These are phyloP conservation scores for Clunio marinus DNA, from an alignment of 2,888 invertebrate species.

Conservation along the genomic window DNA sequence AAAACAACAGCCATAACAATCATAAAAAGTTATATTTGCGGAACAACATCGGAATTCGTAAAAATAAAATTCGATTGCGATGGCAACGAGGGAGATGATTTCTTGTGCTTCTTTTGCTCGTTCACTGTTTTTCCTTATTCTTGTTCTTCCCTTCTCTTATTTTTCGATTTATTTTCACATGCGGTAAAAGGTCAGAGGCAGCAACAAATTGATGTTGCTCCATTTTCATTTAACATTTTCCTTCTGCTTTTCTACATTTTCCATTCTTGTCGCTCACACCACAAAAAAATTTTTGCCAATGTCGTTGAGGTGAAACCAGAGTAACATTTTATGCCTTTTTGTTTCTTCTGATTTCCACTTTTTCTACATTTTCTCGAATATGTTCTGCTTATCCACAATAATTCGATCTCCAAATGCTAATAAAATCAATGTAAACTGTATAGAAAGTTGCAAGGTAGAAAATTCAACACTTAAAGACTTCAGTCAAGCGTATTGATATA, in stretches of 20 bases:
- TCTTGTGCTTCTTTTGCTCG: neutral
- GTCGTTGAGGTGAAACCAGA: constrained; percentile 31
- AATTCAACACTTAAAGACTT: neutral
- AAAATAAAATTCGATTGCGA: constrained; percentile 23
- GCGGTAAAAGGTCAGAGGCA: constrained; percentile 9
- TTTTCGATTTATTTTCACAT: neutral
- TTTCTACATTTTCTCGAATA: neutral
- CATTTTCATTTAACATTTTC: neutral
- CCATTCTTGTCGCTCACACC: neutral
- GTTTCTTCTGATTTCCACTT: neutral
- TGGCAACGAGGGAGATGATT: constrained; percentile 6
- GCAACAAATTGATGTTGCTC: constrained; percentile 24
- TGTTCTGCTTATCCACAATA: neutral
- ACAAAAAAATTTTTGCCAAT: neutral
- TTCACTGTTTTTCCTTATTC: neutral
- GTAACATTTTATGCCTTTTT: constrained; percentile 21
- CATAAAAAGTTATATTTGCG: constrained; percentile 36
- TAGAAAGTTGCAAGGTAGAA: neutral
- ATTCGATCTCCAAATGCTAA: constrained; percentile 32
- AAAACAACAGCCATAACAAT: constrained; percentile 16
- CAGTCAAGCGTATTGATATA: neutral
- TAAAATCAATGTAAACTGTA: constrained; percentile 29
- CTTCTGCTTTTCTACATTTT: neutral
- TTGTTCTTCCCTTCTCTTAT: neutral
- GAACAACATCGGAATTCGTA: constrained; percentile 30